Evolutionary conservation across 2,797 vertebrate species (phyloP).

Genomic region (Poecilia gillii): DNA sequence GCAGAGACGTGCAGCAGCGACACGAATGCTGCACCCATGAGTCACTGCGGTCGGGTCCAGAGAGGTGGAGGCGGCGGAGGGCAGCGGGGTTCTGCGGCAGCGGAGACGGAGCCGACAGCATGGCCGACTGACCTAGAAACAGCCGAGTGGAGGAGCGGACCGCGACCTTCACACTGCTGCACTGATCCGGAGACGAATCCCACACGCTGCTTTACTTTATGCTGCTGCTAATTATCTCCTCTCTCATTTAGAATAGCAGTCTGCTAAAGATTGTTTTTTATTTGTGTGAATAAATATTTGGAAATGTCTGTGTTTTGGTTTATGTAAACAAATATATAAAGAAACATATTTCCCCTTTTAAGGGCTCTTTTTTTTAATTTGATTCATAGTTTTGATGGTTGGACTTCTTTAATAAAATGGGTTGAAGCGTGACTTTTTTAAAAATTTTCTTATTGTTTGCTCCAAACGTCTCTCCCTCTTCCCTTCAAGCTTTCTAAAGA

Average conservation of each 20-base stretch:
- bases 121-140: constrained; percentile 79
- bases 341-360: not conserved
- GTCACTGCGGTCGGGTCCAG: constrained; percentile 29
- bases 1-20: constrained; percentile 19
- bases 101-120: constrained; percentile 66
- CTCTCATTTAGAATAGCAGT: not conserved
- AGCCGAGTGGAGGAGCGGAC: constrained; percentile 46
- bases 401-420: constrained; percentile 34
- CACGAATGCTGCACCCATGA: constrained; percentile 4
- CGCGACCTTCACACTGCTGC: constrained; percentile 64
- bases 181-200: constrained; percentile 31
- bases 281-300: not conserved
- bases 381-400: not conserved
- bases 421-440: constrained; percentile 23
- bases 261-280: not conserved
- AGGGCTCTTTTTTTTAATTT: not conserved
- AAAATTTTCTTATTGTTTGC: constrained; percentile 49
- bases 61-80: constrained; percentile 7
- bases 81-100: constrained; percentile 47
- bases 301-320: not conserved
- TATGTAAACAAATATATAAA: not conserved
- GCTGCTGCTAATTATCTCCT: not conserved
- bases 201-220: not conserved
- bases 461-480: constrained; percentile 26
- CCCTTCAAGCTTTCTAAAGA: constrained; percentile 15